A percentile compares a stretch with the other conserved stretches of the same genome.
These are phyloP conservation scores for Archilochus colubris DNA, from an alignment of 2,113 vertebrate genomes.

Conservation along the genomic window DNA sequence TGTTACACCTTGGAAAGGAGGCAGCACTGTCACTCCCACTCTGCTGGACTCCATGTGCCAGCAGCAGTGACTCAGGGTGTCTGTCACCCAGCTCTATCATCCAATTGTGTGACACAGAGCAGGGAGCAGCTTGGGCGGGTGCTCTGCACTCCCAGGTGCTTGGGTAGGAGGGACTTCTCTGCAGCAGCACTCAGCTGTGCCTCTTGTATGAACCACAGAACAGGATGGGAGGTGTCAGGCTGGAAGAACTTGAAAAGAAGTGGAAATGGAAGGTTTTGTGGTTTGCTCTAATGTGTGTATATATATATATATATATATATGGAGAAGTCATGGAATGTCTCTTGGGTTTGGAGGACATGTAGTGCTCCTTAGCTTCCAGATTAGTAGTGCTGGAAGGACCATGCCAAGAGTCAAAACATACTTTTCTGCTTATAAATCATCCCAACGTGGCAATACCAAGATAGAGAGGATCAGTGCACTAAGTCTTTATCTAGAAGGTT, in stretches of 20 bases:
- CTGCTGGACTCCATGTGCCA: fast-evolving
- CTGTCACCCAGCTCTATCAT: not conserved
- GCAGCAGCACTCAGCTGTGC: not conserved
- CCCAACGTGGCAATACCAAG: not conserved
- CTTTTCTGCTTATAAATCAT: not conserved
- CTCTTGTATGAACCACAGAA: fast-evolving
- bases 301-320: fast-evolving
- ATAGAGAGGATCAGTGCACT: not conserved
- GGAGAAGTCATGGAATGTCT: not conserved
- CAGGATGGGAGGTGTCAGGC: not conserved
- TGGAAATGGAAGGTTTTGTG: not conserved
- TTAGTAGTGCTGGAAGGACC: not conserved
- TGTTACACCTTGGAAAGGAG: not conserved
- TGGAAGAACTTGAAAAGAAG: not conserved
- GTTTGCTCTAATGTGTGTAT: not conserved
- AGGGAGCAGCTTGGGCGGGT: not conserved
- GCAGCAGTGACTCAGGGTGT: not conserved
- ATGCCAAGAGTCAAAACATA: not conserved
- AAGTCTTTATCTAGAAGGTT: not conserved
- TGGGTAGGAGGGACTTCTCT: fast-evolving
- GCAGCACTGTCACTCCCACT: not conserved
- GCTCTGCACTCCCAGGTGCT: not conserved
- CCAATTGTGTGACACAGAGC: not conserved
- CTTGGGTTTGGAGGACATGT: not conserved
- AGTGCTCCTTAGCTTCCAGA: not conserved